A percentile compares a stretch with the other conserved stretches of the same genome.
These are phyloP conservation scores for Cremastinae sp. DNA, from an alignment of 2,888 invertebrate species.

Conservation along the genomic window DNA sequence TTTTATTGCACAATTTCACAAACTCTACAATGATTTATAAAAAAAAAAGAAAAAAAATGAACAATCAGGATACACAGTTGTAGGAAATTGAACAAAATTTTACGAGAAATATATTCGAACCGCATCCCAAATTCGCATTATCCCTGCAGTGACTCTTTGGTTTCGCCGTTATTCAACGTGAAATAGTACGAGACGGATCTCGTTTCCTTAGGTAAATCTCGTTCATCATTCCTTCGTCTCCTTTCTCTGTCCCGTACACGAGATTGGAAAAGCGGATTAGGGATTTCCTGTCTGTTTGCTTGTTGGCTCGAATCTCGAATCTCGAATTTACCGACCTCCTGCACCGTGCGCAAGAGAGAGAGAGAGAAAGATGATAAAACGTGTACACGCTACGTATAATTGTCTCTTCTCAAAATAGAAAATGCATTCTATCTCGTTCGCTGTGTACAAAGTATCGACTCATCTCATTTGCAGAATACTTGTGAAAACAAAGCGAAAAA, in stretches of 20 bases:
- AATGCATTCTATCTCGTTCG: neutral
- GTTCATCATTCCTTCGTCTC: conserved; percentile 14
- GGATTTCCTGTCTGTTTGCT: conserved; percentile 35
- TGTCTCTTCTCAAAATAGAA: neutral
- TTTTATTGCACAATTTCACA: too few relatives aligned
- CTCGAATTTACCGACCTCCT: neutral
- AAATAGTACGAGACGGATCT: conserved; percentile 1
- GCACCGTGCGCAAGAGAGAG: neutral
- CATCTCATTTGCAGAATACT: too few relatives aligned
- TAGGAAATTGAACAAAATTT: neutral
- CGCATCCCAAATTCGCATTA: neutral
- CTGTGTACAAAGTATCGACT: neutral
- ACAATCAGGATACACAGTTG: too few relatives aligned
- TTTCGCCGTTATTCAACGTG: conserved; percentile 11
- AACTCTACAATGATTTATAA: too few relatives aligned
- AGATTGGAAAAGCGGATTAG: conserved; percentile 47
- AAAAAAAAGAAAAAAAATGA: too few relatives aligned
- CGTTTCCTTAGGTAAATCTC: conserved; percentile 43
- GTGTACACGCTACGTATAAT: neutral
- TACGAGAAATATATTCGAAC: neutral
- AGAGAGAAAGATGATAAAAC: neutral
- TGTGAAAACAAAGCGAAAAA: too few relatives aligned
- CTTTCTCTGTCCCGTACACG: conserved; percentile 2
- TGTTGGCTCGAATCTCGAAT: conserved; percentile 7
- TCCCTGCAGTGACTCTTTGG: conserved; percentile 11